Evolutionary conservation across 1,140 invertebrate genomes (phyloP), one percentile per base, ranked within the genome.

Genomic region (Aphaenogaster floridana): DNA sequence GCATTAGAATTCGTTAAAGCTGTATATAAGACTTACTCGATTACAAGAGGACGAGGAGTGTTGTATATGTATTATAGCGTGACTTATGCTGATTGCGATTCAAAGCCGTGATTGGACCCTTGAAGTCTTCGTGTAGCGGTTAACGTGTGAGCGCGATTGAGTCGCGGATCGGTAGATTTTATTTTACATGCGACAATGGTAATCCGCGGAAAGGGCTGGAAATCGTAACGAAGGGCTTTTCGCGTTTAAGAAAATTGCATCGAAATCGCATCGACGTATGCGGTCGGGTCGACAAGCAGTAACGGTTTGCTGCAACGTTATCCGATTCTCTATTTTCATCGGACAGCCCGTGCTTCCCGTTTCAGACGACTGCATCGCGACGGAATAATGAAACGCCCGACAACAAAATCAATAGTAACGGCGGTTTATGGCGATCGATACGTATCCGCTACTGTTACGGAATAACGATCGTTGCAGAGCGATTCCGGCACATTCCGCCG

Each of bases 41-140:
- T 71, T 71, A 68, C 28, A 34, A 63, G 61, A 39, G 13, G 1
- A 45, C 39, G 9, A 57, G 21, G 15, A 13, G 13, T 74, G 28
- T 72, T n/a, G 52, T 48, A 72, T 57, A 45, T 61, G 21, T 72
- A 48, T 83, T 59, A 61, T 34, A 36, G 42, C 57, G 54, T 61
- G 45, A 74, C 54, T 84, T 84, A 74, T 76, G 69, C 50, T 69
- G 72, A 76, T 61, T 59, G 59, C 63, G 79, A 84, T 85, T 88
- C 57, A 66, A 84, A 91, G 83, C 81, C 54, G 79, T 59, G 91
- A 91, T 90, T 91, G 91, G 91, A 91, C 89, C 89, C 88, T 90
- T 88, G 45, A 81, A 89, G 59, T 85, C 68, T 84, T 84, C 36
- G 39, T 74, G 28, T 61, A 69, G 76, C 78, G 34, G 69, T 84